Base-by-base conservation (phyloP, 2,113 vertebrate species). In the Eulacestoma nigropectus region DNA sequence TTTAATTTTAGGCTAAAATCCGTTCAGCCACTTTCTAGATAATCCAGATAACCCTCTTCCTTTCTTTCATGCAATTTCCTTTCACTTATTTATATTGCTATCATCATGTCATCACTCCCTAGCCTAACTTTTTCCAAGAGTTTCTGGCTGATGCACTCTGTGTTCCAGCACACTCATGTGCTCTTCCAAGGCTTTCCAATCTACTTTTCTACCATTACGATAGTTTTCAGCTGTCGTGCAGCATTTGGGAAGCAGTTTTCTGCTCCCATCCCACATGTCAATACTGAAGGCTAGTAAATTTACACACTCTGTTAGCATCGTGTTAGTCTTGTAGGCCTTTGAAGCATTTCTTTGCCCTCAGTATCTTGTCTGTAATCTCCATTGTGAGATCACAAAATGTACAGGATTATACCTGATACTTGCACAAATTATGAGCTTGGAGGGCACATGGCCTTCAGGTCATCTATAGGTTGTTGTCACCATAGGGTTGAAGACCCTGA, bases 21-120 rank as follows among this genome's bases (percentile, higher is more conserved):
- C 70, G 30, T 76, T 65, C 81, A 93, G 56, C n/a, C 62, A 77
- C 94, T 96, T 90, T 96, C 92, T 96, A 73, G 91, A 96, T 96
- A 97, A 74, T 92, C 46, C 80, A 91, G 93, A 97, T 94, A 97
- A 96, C 29, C 44, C 41, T 85, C 60, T 96, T 97, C 96, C 95
- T 97, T 96, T 96, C 95, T 95, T 95, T 95, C 84, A 87, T 85
- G 68, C n/a, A 26, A 32, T 89, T 97, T 97, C 92, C 93, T 97
- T 94, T 96, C 83, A 87, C 82, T 96, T 95, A 91, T 91, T 97
- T 94, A 90, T 90, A 90, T 64, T 92, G 53, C 82, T 90, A 94
- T 92, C 88, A 95, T 85, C 84, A 84, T 96, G 88, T 74, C 92
- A 92, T 92, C 84, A 81, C 50, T 35, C 42, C 53, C 56, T 11